Base-by-base conservation (phyloP, 2,113 vertebrate genomes). In the Capricornis sumatraensis region DNA sequence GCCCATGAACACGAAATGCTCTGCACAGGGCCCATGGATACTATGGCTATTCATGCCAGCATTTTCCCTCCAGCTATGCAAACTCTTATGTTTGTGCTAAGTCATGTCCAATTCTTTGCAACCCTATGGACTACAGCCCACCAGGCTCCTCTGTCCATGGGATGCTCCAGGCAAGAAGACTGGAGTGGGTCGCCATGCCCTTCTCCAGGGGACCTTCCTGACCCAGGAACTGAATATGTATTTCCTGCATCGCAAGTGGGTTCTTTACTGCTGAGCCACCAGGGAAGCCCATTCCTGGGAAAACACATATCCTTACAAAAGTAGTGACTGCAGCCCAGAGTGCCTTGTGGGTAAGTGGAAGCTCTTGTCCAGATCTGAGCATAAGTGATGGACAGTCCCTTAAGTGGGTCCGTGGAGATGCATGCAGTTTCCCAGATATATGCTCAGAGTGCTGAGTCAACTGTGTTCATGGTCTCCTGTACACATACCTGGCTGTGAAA, bases 1-100 rank as follows among this genome's bases (percentile, higher is more conserved):
- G 13, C 8, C 15, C 14, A 2, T 1, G 17, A 53, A 50, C 52
- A 7, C 0, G 11, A 84, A 30, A 36, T 52, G 13, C 7, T 25
- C 36, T 28, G 25, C 6, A 23, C 60, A 1, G 2, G 6, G 30
- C 36, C 27, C 23, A 5, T 4, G 16, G 52, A 17, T 27, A 27
- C 0, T 21, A 19, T 6, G 13, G 28, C 5, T n/a, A 33, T 11
- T 30, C 10, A 7, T 4, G 27, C n/a, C 36, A 27, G 53, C n/a
- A 12, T n/a, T 10, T 60, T 19, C 23, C 33, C 33, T 79, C n/a
- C 12, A 14, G 23, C 17, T 2, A 21, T 8, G 9, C 40, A 43
- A 36, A 53, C n/a, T 62, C 58, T 19, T 25, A 19, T 40, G 67
- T 74, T 40, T 3, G 21, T 25, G 67, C 36, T 74, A 74, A 74